Percentiles rank a stretch among this genome's conserved stretches.
Evolutionary conservation across 2,797 vertebrate genomes (phyloP).

Genomic region (Xiphorhynchus erythropygius): DNA sequence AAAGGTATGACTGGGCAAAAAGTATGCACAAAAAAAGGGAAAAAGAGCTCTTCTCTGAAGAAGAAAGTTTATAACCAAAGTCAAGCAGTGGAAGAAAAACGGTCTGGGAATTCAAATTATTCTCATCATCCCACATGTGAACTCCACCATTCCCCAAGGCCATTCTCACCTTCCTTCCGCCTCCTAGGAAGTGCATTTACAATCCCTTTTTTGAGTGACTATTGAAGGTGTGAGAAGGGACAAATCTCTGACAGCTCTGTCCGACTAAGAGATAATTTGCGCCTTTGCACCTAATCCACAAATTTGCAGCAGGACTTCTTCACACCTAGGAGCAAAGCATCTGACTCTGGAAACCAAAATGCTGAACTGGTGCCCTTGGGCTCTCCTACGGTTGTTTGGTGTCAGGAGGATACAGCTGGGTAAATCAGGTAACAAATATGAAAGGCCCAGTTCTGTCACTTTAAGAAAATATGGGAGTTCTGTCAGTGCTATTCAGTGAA

Average conservation of each 20-base stretch:
- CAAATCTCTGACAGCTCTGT: neutral
- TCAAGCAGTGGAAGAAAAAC: neutral
- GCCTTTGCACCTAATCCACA: neutral
- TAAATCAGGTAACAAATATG: neutral
- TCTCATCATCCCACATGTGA: neutral
- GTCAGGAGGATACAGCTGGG: neutral
- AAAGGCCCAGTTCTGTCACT: neutral
- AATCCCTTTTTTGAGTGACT: neutral
- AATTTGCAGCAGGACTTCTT: neutral
- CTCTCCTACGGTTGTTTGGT: neutral
- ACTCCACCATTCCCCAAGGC: neutral
- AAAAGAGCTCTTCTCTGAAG: neutral
- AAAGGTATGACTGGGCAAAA: slow-evolving; percentile 9
- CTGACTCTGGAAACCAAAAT: neutral
- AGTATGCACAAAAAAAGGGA: neutral
- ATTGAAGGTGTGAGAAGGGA: neutral
- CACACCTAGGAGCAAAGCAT: neutral
- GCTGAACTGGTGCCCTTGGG: neutral
- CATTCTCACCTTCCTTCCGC: neutral
- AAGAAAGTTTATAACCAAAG: neutral
- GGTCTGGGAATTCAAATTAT: neutral
- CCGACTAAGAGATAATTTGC: neutral
- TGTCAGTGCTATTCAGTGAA: neutral
- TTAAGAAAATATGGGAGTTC: neutral
- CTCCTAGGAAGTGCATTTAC: neutral